Base-by-base conservation (phyloP, 2,797 vertebrate genomes). In the Chanos chanos region DNA sequence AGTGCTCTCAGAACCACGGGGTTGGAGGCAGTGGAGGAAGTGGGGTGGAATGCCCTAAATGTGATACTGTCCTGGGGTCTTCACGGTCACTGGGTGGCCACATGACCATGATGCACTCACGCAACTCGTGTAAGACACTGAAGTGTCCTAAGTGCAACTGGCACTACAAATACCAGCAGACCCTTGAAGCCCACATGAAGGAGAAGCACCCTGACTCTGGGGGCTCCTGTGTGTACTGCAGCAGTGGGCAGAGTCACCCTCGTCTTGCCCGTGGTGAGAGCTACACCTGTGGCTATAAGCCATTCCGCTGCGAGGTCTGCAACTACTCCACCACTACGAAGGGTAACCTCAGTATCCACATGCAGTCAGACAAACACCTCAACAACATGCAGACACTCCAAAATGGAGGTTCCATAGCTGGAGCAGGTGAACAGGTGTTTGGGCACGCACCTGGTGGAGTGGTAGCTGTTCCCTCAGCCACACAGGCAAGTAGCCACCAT, bases 131-230 rank as follows among this genome's bases (percentile, higher is more conserved):
- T 81, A 99, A 99, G 90, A 99, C 96, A 10, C 93, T 99, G 70
- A 99, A 99, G 89, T 99, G 97, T 93, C 97, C 97, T 81, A 98
- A 99, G 92, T 99, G 96, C 86, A 99, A 99, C 89, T 99, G 97
- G 97, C 97, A 99, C 92, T 99, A 99, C 81, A 99, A 99, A 91
- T 99, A 99, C 91, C 97, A 99, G 92, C 97, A 99, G 91, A 98
- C 97, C 2, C 89, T 99, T 84, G 97, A 99, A 88, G 97, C 95
- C 10, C 97, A 99, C 86, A 99, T 99, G 97, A 99, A 99, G 90
- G 97, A 99, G 86, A 99, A 99, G 75, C 96, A 98, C 82, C 96
- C 96, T 0, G 96, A 99, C 83, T 94, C 96, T 0, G 96, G 97
- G 43, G 95, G 94, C 77, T 90, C 94, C 33, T 99, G 97, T 0